Percentiles rank a stretch among this genome's conserved stretches.
phyloP scores from a whole-genome alignment of 2,797 vertebrate genomes.

The Smutsia gigantea region DNA sequence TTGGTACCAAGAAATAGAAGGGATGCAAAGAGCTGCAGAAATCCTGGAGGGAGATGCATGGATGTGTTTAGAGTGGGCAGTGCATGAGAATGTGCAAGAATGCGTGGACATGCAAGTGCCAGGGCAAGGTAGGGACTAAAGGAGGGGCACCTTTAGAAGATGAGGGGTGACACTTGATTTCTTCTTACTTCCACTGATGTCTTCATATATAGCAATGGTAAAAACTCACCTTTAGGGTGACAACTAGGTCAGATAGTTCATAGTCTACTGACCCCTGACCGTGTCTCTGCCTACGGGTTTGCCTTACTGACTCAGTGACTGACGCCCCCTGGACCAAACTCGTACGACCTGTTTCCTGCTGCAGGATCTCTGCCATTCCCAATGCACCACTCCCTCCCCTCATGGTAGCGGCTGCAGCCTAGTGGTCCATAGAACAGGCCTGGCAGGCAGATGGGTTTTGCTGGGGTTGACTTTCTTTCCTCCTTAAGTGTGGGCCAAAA shows the following conservation, averaged over 20 bases:
- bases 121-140: neutral
- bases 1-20: neutral
- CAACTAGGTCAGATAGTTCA: neutral
- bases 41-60: neutral
- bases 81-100: rapidly evolving
- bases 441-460: neutral
- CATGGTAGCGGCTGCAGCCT: neutral
- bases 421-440: neutral
- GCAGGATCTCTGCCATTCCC: neutral
- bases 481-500: neutral
- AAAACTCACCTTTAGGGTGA: neutral
- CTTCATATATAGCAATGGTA: neutral
- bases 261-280: neutral
- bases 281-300: neutral
- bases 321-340: neutral
- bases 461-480: neutral
- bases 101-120: neutral
- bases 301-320: neutral
- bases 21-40: neutral
- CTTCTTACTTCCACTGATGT: neutral
- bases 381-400: neutral
- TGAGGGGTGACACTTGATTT: neutral
- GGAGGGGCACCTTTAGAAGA: neutral
- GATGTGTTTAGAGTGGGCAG: neutral
- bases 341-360: neutral